Base-by-base conservation (phyloP, 2,113 vertebrate genomes). In the Phalacrocorax pelagicus region DNA sequence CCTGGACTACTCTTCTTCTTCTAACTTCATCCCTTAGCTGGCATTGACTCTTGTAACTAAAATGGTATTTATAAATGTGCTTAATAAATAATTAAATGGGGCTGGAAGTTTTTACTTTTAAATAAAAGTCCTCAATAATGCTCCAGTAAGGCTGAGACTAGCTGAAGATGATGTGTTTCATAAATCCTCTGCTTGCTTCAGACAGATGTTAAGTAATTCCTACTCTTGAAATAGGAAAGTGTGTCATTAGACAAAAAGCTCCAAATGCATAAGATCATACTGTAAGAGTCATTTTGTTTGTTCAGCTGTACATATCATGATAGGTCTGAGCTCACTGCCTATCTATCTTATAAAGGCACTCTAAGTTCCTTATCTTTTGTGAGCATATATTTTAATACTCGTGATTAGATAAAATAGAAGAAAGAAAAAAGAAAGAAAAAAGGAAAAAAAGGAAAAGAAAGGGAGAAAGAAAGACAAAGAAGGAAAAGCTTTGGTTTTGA, bases 281-380 rank as follows among this genome's bases (percentile, higher is more conserved):
- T 77, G 81, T 96, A 97, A 97, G 62, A 97, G 88, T 89, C 2
- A 81, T 90, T 96, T 52, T 96, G 77, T 97, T 98, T 97, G 72
- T 96, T 95, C 97, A 98, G 95, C 94, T 97, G 94, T 86, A 95
- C 74, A 51, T 81, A 80, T 74, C 79, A 67, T 58, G 51, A 78
- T 71, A 79, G 54, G 79, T 89, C 90, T 94, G 80, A 95, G 86
- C 47, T 95, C 77, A 86, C 40, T 79, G 61, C 55, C 20, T 78
- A 36, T 75, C 70, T 84, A 15, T 69, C 92, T 96, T 95, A 95
- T 55, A 88, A 83, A 97, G 86, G 62, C 34, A 55, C 66, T 94
- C 71, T 46, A 63, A 85, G 70, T 81, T 89, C 58, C 80, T 96
- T 95, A 55, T 80, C 88, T 97, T 96, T 96, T 95, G 75, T 86